A percentile compares a stretch with the other conserved stretches of the same genome.
phyloP scores from a whole-genome alignment of 2,888 invertebrate genomes.

The Orchesellides sinensis region DNA sequence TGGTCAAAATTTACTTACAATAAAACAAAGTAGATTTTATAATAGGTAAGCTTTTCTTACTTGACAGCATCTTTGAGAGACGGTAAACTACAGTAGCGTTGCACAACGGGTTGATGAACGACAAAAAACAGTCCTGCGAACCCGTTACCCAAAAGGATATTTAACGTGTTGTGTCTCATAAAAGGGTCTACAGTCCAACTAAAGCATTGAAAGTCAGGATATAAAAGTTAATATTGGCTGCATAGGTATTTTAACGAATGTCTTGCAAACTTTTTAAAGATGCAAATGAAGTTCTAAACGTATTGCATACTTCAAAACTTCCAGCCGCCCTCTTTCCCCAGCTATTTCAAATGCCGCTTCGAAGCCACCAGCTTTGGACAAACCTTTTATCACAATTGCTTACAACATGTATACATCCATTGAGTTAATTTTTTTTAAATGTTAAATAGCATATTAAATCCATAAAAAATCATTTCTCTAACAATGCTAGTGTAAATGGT shows the following conservation, averaged over 20 bases:
- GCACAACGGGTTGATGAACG: slow-evolving; percentile 72
- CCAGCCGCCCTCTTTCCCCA: slow-evolving; percentile 54
- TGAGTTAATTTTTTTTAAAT: slow-evolving; percentile 49
- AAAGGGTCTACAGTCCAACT: slow-evolving; percentile 73
- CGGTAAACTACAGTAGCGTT: slow-evolving; percentile 71
- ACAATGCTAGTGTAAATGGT: slow-evolving; percentile 74
- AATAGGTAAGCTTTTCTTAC: neutral
- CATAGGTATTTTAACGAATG: neutral
- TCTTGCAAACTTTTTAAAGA: neutral
- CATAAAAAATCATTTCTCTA: neutral
- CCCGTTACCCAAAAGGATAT: slow-evolving; percentile 70
- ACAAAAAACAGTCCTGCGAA: slow-evolving; percentile 67
- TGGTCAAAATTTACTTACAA: neutral
- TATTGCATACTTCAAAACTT: slow-evolving; percentile 63
- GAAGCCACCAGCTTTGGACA: slow-evolving; percentile 70
- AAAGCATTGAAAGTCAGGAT: too few relatives aligned
- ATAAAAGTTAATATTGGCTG: neutral
- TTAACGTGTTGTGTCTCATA: slow-evolving; percentile 73
- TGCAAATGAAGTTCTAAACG: too few relatives aligned
- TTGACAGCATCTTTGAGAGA: slow-evolving; percentile 62
- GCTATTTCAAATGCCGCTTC: slow-evolving; percentile 65
- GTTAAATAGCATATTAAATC: neutral
- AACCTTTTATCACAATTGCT: slow-evolving; percentile 76
- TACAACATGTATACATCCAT: slow-evolving; percentile 88
- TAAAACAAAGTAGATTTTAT: neutral